Base-by-base conservation (phyloP, 2,888 invertebrate species). In the Brenthis ino region DNA sequence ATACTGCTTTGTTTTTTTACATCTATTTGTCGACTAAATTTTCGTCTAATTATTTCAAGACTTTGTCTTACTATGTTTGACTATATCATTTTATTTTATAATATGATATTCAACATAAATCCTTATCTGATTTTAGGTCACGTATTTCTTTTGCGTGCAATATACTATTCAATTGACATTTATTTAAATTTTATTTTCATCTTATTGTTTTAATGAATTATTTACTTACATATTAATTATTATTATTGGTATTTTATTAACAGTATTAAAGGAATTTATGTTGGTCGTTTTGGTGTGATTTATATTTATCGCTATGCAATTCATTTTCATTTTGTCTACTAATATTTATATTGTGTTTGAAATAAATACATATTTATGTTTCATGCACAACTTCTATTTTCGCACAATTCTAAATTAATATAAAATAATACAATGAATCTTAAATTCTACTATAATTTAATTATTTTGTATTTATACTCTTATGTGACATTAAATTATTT, bases 181-280 rank as follows among this genome's bases (percentile, higher is more conserved):
- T 11, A 43, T 43, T 43, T 43, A 11, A 43, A 43, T 43, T 43
- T 43, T 11, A 8, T 43, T 11, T 43, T 43, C 37, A 8, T 8
- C 37, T 24, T 24, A 37, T 8, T 43, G 2, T 43, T 43, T 43
- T 43, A 43, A 43, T 43, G 37, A 11, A 43, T 43, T 1, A 43
- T 43, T 43, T 43, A 2, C 8, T 2, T n/a, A 6, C 4, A 6
- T 51, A 6, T 4, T 50, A 50, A 51, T 20, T 63, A 20, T 20
- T 20, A 37, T 53, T 37, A 53, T 63, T 51, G n/a, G 13, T 37
- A 51, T n/a, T 37, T 20, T 63, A 37, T 53, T 63, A 63, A 63
- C 63, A 63, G 63, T 63, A 63, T 63, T 63, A 63, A 63, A 37
- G 28, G 14, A 37, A 57, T 57, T 43, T 14, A 63, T 63, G 53